Conservation (phyloP, 2,888 invertebrate species). For the Oxytorus armatus region DNA sequence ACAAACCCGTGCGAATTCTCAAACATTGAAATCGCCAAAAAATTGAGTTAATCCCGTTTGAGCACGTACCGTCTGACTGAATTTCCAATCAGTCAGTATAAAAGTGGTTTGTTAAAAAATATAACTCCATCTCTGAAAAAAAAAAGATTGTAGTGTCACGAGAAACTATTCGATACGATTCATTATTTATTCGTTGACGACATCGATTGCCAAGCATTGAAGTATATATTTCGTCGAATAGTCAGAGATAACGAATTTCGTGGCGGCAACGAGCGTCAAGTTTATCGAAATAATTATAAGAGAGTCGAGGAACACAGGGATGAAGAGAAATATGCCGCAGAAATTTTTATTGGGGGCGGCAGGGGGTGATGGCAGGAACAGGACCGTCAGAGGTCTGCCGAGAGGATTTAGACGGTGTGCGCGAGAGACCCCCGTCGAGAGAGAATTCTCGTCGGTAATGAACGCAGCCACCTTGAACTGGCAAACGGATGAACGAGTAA, state of each 20-base stretch:
- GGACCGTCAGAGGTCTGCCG: constrained; percentile 32
- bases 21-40: neutral
- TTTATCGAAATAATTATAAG: constrained; percentile 70
- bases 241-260: neutral
- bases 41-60: neutral
- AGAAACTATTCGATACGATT: too few relatives aligned
- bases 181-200: too few relatives aligned
- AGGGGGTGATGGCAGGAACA: constrained; percentile 67
- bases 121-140: too few relatives aligned
- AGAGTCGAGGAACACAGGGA: constrained; percentile 33
- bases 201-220: neutral
- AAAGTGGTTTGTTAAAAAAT: too few relatives aligned
- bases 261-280: too few relatives aligned
- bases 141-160: too few relatives aligned
- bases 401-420: constrained; percentile 50
- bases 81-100: too few relatives aligned
- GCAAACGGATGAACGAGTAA: constrained; percentile 80
- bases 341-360: constrained; percentile 67
- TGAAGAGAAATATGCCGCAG: constrained; percentile 49
- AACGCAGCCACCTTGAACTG: constrained; percentile 83
- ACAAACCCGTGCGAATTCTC: neutral
- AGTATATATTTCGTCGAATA: neutral
- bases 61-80: too few relatives aligned
- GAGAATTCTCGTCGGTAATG: constrained; percentile 75
- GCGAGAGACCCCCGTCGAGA: constrained; percentile 29